Conservation (phyloP, 1,140 invertebrate genomes). For the Hypsibius dujardini region DNA sequence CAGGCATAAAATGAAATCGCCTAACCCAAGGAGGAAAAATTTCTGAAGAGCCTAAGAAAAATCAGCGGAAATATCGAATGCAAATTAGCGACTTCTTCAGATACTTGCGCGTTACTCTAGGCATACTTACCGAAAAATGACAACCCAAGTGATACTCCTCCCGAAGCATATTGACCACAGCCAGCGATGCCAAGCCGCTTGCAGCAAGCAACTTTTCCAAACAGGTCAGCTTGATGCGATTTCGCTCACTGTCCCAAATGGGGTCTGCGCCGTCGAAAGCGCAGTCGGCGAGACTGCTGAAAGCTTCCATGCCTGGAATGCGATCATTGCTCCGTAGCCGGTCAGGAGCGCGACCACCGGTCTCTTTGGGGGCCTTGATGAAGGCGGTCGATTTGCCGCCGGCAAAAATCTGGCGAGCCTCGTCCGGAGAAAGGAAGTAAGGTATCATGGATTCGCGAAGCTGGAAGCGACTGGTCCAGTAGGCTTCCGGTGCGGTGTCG, state of each 20-base stretch:
- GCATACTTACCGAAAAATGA: background rate
- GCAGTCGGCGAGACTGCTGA: background rate
- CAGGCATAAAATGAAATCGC: background rate
- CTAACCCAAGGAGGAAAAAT: background rate
- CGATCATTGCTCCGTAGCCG: background rate
- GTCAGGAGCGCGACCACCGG: background rate
- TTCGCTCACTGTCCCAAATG: background rate
- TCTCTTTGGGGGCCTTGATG: background rate
- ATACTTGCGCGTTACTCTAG: no score
- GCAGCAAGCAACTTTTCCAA: background rate
- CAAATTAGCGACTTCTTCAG: background rate
- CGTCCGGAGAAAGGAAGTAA: background rate
- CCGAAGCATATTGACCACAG: background rate
- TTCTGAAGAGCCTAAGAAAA: conserved; percentile 1
- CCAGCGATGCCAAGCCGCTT: background rate
- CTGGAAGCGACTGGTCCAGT: background rate
- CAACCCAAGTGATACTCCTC: background rate
- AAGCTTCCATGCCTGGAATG: background rate
- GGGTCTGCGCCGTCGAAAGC: background rate
- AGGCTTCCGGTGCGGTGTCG: background rate
- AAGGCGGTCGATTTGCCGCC: background rate
- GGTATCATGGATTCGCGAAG: background rate
- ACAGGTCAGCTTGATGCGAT: background rate
- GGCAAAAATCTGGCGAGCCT: background rate
- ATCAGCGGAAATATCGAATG: background rate